Evolutionary conservation across 2,113 vertebrate species (phyloP), one percentile per base, ranked within the genome.

Genomic region (Butorides virescens): DNA sequence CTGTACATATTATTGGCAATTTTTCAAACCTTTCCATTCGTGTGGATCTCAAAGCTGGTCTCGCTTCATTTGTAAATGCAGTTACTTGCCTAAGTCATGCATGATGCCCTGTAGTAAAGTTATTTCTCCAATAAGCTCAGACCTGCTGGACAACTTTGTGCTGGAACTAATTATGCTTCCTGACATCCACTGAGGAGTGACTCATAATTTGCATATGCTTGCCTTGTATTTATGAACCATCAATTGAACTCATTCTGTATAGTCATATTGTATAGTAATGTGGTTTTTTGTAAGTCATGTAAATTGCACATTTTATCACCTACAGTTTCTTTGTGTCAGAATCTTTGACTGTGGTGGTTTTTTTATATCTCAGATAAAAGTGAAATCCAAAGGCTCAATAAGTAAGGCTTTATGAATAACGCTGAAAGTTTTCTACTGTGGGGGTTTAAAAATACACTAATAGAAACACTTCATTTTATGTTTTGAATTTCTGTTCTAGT

Each of bases 31-130:
- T 93, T 93, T 95, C 77, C 27, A 23, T 83, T 91, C 0, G 1
- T 59, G 77, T 93, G 91, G 77, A 75, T 95, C 94, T 95, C 91
- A 90, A 94, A 96, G 84, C 63, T 0, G 0, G 90, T 90, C 93
- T 95, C 4, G 55, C 89, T 97, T 94, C 78, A 80, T 95, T 95
- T 96, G 84, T 73, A 91, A 95, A 73, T 29, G 71, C 74, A 93
- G 86, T 95, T 88, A 88, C 94, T 95, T 87, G 89, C 87, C 72
- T 53, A 95, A 95, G 91, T 96, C 94, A 86, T 96, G 93, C 81
- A n/a, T 90, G 81, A 58, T 96, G 81, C 63, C 44, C 75, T 56
- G 39, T 94, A 94, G 95, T 92, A 77, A 93, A 91, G 74, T 90
- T 93, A 90, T 94, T 94, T 95, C 84, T 95, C 80, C 86, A 83